phyloP scores from a whole-genome alignment of 2,797 vertebrate genomes.

The Propithecus deckenii region DNA sequence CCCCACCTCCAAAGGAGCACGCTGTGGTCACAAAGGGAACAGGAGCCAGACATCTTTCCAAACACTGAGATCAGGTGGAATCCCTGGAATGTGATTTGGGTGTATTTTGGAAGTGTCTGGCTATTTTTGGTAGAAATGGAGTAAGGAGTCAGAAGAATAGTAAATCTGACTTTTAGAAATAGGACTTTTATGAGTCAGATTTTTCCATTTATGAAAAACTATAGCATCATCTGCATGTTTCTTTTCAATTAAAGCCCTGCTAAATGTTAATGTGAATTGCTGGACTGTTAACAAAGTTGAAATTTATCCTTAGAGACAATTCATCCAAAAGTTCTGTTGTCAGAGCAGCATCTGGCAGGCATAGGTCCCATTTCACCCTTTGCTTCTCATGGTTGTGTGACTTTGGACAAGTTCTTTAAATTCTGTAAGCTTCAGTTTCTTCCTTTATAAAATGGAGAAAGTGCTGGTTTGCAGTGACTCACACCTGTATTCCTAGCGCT shows the following conservation, averaged over 20 bases:
- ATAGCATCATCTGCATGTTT: neutral
- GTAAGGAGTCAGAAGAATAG: neutral
- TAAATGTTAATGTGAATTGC: neutral
- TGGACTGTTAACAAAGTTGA: neutral
- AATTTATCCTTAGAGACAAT: neutral
- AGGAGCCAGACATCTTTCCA: neutral
- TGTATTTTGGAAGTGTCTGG: constrained; percentile 19
- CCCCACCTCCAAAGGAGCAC: neutral
- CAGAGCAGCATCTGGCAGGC: neutral
- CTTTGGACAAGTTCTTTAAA: neutral
- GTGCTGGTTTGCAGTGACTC: neutral
- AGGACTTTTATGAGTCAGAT: neutral
- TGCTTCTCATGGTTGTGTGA: neutral
- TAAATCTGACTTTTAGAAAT: constrained; percentile 24
- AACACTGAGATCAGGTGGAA: neutral
- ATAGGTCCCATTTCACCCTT: neutral
- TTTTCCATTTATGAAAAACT: neutral
- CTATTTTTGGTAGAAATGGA: neutral
- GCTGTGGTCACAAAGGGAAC: neutral
- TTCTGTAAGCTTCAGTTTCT: neutral
- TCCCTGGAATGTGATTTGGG: neutral
- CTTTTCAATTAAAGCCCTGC: neutral
- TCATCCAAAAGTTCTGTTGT: neutral
- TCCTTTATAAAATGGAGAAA: neutral
- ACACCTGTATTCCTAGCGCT: too few relatives aligned